Evolutionary conservation across 2,113 vertebrate genomes (phyloP).

Genomic region (Columbina picui): DNA sequence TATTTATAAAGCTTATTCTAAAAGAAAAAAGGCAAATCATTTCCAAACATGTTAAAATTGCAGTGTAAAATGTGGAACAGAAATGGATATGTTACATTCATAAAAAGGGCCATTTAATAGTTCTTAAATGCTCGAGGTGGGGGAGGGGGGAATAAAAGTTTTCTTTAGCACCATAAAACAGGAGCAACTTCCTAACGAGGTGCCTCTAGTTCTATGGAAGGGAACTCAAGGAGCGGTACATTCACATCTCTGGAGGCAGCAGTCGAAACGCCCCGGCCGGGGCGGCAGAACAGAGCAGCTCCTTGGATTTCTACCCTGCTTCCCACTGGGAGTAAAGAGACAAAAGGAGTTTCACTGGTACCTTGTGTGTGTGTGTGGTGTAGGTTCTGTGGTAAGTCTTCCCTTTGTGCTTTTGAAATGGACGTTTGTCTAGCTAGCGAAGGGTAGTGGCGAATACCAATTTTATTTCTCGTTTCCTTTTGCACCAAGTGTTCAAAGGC

Average conservation of each 20-base stretch:
- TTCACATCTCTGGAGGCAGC: conserved; percentile 98
- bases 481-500: conserved; percentile 65
- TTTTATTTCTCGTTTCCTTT: conserved; percentile 41
- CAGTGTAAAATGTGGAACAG: conserved; percentile 96
- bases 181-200: conserved; percentile 93
- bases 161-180: conserved; percentile 96
- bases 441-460: conserved; percentile 59
- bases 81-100: conserved; percentile 98
- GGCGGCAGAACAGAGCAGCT: conserved; percentile 76
- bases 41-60: conserved; percentile 95
- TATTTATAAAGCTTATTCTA: conserved; percentile 99
- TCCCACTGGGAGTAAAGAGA: conserved; percentile 72
- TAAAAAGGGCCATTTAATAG: conserved; percentile 87
- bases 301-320: conserved; percentile 74
- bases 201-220: conserved; percentile 87
- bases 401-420: conserved; percentile 77
- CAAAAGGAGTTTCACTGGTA: conserved; percentile 68
- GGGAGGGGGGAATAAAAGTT: conserved; percentile 69
- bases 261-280: conserved; percentile 80
- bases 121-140: conserved; percentile 81
- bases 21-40: conserved; percentile 96
- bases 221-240: conserved; percentile 86
- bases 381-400: conserved; percentile 44
- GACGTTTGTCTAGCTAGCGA: conserved; percentile 42
- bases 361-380: conserved; percentile 3